Evolutionary conservation across 2,888 invertebrate species (phyloP).

Genomic region (Dryobotodes eremita): DNA sequence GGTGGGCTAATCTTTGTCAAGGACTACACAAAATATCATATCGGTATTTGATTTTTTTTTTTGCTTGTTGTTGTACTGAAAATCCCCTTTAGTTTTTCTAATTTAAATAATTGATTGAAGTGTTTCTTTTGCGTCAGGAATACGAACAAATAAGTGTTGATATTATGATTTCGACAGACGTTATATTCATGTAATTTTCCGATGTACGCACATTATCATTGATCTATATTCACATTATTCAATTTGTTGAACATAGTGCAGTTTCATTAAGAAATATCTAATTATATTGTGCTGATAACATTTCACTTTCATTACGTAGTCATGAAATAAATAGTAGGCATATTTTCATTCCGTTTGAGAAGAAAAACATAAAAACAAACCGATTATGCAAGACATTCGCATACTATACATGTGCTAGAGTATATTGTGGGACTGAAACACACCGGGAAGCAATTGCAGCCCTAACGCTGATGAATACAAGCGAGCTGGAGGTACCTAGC

Average conservation of each 20-base stretch:
- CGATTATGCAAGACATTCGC: slow-evolving; percentile 18
- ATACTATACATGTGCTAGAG: slow-evolving; percentile 41
- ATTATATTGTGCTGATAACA: neutral
- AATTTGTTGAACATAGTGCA: neutral
- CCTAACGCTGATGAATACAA: slow-evolving; percentile 87
- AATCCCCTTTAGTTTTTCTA: neutral
- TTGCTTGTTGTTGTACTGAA: neutral
- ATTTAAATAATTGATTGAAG: neutral
- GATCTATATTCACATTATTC: neutral
- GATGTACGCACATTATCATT: neutral
- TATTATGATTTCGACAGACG: neutral
- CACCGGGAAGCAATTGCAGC: slow-evolving; percentile 83
- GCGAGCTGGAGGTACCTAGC: slow-evolving; percentile 82
- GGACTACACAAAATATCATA: neutral
- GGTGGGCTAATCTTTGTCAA: neutral
- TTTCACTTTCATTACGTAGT: neutral
- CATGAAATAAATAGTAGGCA: neutral
- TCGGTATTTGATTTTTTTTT: neutral
- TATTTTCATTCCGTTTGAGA: neutral
- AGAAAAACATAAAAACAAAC: slow-evolving; percentile 21
- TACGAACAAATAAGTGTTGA: neutral
- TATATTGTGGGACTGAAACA: slow-evolving; percentile 74
- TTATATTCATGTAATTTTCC: neutral
- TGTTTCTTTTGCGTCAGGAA: neutral
- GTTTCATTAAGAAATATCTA: neutral